Base-by-base conservation (phyloP, 1,140 invertebrate species). In the Zaprionus camerounensis region DNA sequence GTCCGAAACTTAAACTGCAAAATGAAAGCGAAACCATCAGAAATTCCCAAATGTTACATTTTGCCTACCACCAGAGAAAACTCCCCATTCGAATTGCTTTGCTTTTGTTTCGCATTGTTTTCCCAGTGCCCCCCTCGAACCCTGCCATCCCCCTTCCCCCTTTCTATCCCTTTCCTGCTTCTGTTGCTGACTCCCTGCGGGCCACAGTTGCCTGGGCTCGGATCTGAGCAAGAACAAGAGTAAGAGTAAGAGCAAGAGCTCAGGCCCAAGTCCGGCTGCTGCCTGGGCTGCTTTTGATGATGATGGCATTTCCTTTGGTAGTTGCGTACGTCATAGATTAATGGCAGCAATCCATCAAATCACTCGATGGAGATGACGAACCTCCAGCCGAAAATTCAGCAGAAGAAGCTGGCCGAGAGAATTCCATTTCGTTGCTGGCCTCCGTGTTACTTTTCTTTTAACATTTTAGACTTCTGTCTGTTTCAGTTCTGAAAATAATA, bases 291-390 rank as follows among this genome's bases (percentile, higher is more conserved):
- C 84, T 86, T 90, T 90, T 90, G 85, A 90, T 90, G 85, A 90
- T 90, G 85, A 90, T 91, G 87, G 87, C 85, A 91, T 91, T 91
- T 91, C 82, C 90, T 91, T 91, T 86, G 90, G 82, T 92, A 92
- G 90, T 92, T 87, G 91, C 82, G 91, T 92, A 92, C 91, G 92
- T 92, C 92, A 92, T 92, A 92, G 92, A 92, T 92, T 92, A 92
- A 92, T 92, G 91, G 81, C 91, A 87, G 92, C 92, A 85, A 92
- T 92, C 83, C 92, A 92, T 92, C 92, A 92, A 92, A 92, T 92
- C 92, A 92, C 91, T 92, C 90, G 90, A 92, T 92, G 91, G 90
- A 92, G 91, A 92, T 90, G 87, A 92, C 86, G 85, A 92, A 78
- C 81, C 81, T 69, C 80, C 81, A 81, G 71, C 80, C 87, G 75